Percentiles rank a stretch among this genome's conserved stretches.
Conservation (phyloP, 2,888 invertebrate species). For the Brachyopa scutellaris region DNA sequence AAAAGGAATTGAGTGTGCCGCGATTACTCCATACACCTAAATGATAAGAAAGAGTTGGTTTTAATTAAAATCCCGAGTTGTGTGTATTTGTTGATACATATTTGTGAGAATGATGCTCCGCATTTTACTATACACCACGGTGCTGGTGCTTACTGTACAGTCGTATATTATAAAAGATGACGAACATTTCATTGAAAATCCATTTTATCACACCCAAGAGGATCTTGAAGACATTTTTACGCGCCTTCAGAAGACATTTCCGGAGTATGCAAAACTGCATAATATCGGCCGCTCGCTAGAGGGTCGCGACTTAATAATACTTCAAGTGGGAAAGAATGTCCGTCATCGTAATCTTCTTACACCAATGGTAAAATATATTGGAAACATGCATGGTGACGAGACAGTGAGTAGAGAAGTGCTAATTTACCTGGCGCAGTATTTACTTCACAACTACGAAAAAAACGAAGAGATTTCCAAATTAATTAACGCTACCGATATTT, state of each 20-base stretch:
- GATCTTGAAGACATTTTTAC: conserved; percentile 86
- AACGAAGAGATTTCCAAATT: conserved; percentile 88
- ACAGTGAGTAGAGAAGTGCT: conserved; percentile 92
- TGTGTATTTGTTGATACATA: not conserved
- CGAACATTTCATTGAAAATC: conserved; percentile 84
- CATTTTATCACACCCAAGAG: conserved; percentile 88
- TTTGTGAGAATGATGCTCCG: conserved; percentile 33
- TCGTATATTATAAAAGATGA: conserved; percentile 78
- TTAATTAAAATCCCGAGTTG: not conserved
- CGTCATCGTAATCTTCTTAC: conserved; percentile 83
- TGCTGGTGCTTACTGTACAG: conserved; percentile 27
- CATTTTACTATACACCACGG: not conserved
- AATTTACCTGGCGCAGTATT: conserved; percentile 91
- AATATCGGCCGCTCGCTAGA: conserved; percentile 93
- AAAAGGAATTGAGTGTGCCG: not conserved
- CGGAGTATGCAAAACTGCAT: conserved; percentile 87
- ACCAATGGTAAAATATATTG: conserved; percentile 96
- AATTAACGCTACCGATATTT: conserved; percentile 94
- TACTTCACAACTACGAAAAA: conserved; percentile 89
- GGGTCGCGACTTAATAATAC: conserved; percentile 88
- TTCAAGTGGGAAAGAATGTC: conserved; percentile 89
- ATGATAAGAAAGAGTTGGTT: not conserved
- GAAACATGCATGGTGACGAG: conserved; percentile 98
- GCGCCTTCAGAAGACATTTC: conserved; percentile 85
- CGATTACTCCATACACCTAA: not conserved